These are phyloP conservation scores for Gallinago solitaria DNA, from an alignment of 2,797 vertebrate genomes.

Conservation along the genomic window DNA sequence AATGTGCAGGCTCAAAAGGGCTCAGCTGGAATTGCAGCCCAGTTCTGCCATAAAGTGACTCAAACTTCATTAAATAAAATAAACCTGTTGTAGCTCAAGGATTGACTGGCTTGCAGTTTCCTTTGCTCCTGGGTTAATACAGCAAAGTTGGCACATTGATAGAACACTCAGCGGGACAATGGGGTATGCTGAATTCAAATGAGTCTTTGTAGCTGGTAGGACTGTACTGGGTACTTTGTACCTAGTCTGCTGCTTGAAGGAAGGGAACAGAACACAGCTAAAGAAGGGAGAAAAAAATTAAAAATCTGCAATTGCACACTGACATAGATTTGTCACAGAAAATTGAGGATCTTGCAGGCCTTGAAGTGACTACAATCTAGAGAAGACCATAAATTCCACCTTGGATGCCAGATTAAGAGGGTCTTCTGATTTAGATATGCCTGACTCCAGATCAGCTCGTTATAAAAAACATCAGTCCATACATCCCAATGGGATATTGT, in stretches of 20 bases:
- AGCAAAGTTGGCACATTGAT: constrained; percentile 43
- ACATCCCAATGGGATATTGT: not conserved
- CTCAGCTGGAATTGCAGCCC: constrained; percentile 59
- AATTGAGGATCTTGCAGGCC: not conserved
- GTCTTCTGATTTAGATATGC: not conserved
- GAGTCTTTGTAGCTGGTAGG: not conserved
- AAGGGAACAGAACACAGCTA: not conserved
- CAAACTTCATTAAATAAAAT: constrained; percentile 63
- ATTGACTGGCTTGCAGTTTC: constrained; percentile 54
- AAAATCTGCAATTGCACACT: not conserved
- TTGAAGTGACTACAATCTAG: not conserved
- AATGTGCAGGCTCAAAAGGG: constrained; percentile 37
- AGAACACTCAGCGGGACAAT: constrained; percentile 58
- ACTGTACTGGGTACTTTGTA: not conserved
- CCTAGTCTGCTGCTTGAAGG: not conserved
- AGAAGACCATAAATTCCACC: not conserved
- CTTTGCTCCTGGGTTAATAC: constrained; percentile 47
- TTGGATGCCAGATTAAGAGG: not conserved
- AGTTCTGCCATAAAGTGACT: constrained; percentile 44
- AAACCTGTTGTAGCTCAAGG: constrained; percentile 42
- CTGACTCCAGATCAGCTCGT: not conserved
- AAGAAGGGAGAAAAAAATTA: not conserved
- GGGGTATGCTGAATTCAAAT: constrained; percentile 57
- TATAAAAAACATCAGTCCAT: not conserved
- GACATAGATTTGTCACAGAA: not conserved